Conservation (phyloP, 2,113 vertebrate genomes). For the Microtus pennsylvanicus region DNA sequence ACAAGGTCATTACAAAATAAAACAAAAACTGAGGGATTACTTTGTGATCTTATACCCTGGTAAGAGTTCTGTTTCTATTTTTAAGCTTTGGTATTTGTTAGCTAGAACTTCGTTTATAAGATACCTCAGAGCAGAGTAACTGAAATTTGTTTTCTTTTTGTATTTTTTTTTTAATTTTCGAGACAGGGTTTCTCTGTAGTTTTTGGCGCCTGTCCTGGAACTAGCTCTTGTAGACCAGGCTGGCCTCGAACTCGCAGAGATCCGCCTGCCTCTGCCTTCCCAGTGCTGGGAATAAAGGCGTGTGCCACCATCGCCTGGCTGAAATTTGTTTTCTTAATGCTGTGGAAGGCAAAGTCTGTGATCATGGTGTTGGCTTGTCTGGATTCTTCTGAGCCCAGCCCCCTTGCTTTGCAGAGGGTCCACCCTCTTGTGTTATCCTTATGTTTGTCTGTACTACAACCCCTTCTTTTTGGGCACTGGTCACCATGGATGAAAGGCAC, state of each 20-base stretch:
- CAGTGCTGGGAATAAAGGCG: too few species aligned
- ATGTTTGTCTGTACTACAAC: not conserved
- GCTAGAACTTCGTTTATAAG: not conserved
- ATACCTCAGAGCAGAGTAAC: not conserved
- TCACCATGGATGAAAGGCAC: not conserved
- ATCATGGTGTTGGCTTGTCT: not conserved
- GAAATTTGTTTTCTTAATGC: not conserved
- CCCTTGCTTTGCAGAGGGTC: not conserved
- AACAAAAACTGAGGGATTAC: not conserved
- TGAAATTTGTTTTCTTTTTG: not conserved
- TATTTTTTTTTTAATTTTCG: too few species aligned
- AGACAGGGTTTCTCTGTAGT: too few species aligned
- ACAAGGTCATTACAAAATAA: constrained; percentile 34
- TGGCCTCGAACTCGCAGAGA: too few species aligned
- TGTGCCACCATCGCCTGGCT: not conserved
- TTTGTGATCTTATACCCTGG: not conserved
- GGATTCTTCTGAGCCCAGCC: not conserved
- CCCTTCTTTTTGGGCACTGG: not conserved
- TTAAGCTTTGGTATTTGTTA: not conserved
- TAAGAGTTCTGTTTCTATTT: not conserved
- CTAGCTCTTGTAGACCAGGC: too few species aligned
- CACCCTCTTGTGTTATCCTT: not conserved
- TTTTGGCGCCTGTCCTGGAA: too few species aligned
- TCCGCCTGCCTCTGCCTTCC: too few species aligned
- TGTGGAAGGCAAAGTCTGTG: not conserved